Conservation (phyloP, 64 coral and sea anemone species). For the Actinia tenebrosa region DNA sequence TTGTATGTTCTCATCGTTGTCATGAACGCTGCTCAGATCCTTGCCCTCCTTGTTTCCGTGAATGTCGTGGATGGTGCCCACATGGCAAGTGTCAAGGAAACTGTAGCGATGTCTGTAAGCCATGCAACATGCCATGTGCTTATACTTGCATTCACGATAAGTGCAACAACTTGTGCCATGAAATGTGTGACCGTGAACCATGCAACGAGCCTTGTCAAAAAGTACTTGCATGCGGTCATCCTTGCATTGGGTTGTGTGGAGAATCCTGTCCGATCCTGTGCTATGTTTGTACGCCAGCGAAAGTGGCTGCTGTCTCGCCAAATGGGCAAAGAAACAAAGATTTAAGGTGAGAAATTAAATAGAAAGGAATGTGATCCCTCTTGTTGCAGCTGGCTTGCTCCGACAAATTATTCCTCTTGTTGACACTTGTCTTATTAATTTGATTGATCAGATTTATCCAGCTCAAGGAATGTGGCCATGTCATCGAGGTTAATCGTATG, state of each 20-base stretch:
- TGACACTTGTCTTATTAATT: neutral
- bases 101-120: constrained; percentile 32
- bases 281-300: constrained; percentile 27
- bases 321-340: constrained; percentile 7
- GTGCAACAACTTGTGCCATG: constrained; percentile 59
- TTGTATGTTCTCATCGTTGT: constrained; percentile 61
- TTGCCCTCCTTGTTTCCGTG: constrained; percentile 54
- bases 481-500: constrained; percentile 36
- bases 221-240: constrained; percentile 37
- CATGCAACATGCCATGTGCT: constrained; percentile 44
- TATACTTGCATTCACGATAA: constrained; percentile 48
- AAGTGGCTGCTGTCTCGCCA: neutral
- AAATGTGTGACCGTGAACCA: constrained; percentile 29
- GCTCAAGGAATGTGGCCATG: constrained; percentile 35
- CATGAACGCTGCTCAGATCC: constrained; percentile 40
- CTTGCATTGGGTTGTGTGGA: constrained; percentile 55
- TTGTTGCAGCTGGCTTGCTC: neutral
- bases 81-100: constrained; percentile 27
- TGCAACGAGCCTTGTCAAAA: constrained; percentile 46
- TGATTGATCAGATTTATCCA: constrained; percentile 13
- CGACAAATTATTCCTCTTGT: neutral
- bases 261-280: constrained; percentile 42
- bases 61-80: constrained; percentile 44
- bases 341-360: neutral
- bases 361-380: too few relatives aligned